Percentiles rank a stretch among this genome's conserved stretches.
Evolutionary conservation across 2,113 vertebrate species (phyloP).

Genomic region (Neodon shergylaensis): DNA sequence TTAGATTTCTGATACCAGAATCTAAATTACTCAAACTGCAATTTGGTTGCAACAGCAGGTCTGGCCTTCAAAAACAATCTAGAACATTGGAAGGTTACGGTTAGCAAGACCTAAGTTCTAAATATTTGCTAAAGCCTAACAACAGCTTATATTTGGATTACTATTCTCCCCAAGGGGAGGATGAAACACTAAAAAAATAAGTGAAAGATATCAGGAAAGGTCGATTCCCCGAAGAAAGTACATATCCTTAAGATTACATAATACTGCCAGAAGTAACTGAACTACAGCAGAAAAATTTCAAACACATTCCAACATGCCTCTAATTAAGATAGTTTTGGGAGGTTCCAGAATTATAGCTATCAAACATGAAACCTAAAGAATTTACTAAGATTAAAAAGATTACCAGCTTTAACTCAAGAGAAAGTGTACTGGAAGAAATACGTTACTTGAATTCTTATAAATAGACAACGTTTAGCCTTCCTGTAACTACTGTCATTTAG

Average conservation of each 20-base stretch:
- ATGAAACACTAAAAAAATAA: constrained; percentile 37
- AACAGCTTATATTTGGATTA: constrained; percentile 52
- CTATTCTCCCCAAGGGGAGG: not conserved
- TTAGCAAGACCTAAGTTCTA: constrained; percentile 53
- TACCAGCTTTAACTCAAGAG: constrained; percentile 67
- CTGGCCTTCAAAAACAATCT: constrained; percentile 35
- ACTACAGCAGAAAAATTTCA: constrained; percentile 75
- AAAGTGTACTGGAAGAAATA: constrained; percentile 56
- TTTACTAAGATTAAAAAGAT: constrained; percentile 79
- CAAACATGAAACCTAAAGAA: constrained; percentile 78
- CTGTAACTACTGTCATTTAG: constrained; percentile 53
- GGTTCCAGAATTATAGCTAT: constrained; percentile 79
- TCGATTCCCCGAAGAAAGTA: constrained; percentile 69
- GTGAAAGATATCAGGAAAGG: constrained; percentile 53
- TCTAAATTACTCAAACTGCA: constrained; percentile 44
- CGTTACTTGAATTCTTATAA: constrained; percentile 30
- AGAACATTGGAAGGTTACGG: constrained; percentile 19
- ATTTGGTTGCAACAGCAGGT: not conserved
- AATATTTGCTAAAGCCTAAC: constrained; percentile 45
- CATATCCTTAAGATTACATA: constrained; percentile 74
- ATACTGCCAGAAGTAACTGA: constrained; percentile 72
- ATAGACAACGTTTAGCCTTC: constrained; percentile 28
- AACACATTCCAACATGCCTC: constrained; percentile 79
- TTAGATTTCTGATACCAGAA: constrained; percentile 20
- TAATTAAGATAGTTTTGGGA: constrained; percentile 79